Percentiles rank a stretch among this genome's conserved stretches.
phyloP scores from a whole-genome alignment of 1,140 invertebrate genomes.

The Penaeus indicus region DNA sequence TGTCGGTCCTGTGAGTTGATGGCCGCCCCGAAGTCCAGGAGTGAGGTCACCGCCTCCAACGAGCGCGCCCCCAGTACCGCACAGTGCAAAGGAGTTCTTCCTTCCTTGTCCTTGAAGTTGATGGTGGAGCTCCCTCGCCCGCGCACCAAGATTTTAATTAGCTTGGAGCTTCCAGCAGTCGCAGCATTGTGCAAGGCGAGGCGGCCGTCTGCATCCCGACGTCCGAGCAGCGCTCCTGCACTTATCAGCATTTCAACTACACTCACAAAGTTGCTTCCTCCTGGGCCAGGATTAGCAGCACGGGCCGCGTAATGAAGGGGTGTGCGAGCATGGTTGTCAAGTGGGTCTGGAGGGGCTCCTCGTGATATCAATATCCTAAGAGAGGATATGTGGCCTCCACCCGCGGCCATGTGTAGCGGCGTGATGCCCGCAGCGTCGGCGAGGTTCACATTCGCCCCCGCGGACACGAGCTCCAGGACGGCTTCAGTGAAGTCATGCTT shows the following conservation, averaged over 20 bases:
- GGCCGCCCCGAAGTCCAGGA: slow-evolving; percentile 78
- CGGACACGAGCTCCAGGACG: slow-evolving; percentile 78
- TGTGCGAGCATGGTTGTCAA: slow-evolving; percentile 80
- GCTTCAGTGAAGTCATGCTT: slow-evolving; percentile 79
- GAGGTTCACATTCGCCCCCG: slow-evolving; percentile 83
- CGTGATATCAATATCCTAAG: slow-evolving; percentile 79
- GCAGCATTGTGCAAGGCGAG: slow-evolving; percentile 84
- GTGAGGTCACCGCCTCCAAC: slow-evolving; percentile 52
- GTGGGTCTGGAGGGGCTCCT: slow-evolving; percentile 78
- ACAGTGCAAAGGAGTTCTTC: slow-evolving; percentile 80
- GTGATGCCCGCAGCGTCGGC: slow-evolving; percentile 77
- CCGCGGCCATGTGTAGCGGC: slow-evolving; percentile 83
- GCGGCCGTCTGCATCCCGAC: slow-evolving; percentile 73
- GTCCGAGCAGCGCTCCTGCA: slow-evolving; percentile 40
- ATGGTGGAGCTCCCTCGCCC: slow-evolving; percentile 73
- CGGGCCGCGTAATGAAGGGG: slow-evolving; percentile 72
- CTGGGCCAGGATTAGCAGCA: slow-evolving; percentile 29
- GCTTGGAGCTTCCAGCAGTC: slow-evolving; percentile 81
- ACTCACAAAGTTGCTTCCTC: slow-evolving; percentile 24
- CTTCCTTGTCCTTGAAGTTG: slow-evolving; percentile 82
- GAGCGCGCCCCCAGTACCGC: slow-evolving; percentile 81
- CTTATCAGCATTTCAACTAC: slow-evolving; percentile 44
- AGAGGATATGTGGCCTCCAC: slow-evolving; percentile 81
- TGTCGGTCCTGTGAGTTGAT: slow-evolving; percentile 88
- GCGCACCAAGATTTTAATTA: slow-evolving; percentile 79